These are phyloP conservation scores for Melanostigma gelatinosum DNA, from an alignment of 2,113 vertebrate species.

Conservation along the genomic window DNA sequence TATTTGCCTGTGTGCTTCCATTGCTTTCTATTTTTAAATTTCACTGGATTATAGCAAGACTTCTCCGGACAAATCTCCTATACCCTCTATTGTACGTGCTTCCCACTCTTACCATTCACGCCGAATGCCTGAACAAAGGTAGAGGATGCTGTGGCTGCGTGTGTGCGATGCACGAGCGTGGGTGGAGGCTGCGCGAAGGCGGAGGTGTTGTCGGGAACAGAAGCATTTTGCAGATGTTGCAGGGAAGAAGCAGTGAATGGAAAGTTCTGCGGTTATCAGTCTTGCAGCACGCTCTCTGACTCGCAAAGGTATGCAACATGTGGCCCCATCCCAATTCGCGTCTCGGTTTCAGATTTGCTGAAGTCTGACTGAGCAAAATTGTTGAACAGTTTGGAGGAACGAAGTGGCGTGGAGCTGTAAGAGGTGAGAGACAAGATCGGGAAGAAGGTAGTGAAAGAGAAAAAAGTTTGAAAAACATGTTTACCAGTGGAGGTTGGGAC, in stretches of 20 bases:
- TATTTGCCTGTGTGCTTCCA: slow-evolving; percentile 9
- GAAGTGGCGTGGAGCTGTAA: slow-evolving; percentile 9
- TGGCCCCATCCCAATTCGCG: slow-evolving; percentile 50
- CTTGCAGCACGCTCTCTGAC: slow-evolving; percentile 69
- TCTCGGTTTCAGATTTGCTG: slow-evolving; percentile 42
- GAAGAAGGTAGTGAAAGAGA: slow-evolving; percentile 18
- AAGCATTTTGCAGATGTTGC: slow-evolving; percentile 90
- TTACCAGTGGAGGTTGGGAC: slow-evolving; percentile 85
- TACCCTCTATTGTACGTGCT: slow-evolving; percentile 38
- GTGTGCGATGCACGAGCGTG: slow-evolving; percentile 59
- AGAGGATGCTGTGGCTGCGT: slow-evolving; percentile 65
- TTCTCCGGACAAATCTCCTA: slow-evolving; percentile 15
- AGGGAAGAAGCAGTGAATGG: slow-evolving; percentile 81
- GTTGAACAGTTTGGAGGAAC: slow-evolving; percentile 7
- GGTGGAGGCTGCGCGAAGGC: slow-evolving; percentile 71
- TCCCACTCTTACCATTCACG: slow-evolving; percentile 42
- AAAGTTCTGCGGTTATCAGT: slow-evolving; percentile 88
- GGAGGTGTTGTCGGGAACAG: slow-evolving; percentile 83
- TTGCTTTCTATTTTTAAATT: slow-evolving; percentile 29
- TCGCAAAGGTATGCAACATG: slow-evolving; percentile 79
- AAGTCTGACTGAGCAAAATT: slow-evolving; percentile 39
- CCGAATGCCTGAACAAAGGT: slow-evolving; percentile 56
- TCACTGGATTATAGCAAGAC: slow-evolving; percentile 22
- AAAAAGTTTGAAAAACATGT: slow-evolving; percentile 90
- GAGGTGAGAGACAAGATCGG: slow-evolving; percentile 28